Evolutionary conservation across 2,113 vertebrate genomes (phyloP).

Genomic region (Dromaius novaehollandiae): DNA sequence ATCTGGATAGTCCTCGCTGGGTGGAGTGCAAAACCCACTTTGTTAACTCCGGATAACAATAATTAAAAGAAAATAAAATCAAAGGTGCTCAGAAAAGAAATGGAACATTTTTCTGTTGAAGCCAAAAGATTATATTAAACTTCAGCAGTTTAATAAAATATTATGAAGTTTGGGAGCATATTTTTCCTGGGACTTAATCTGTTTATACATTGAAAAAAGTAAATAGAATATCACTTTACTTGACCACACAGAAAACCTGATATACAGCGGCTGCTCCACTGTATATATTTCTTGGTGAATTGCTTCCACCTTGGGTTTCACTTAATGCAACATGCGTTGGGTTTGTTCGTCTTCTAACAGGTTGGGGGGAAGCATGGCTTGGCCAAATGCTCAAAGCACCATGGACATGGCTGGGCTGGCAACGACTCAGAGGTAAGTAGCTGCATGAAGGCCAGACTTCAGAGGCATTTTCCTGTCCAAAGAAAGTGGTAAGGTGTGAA

Average conservation of each 20-base stretch:
- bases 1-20: slow-evolving; percentile 33
- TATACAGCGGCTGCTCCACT: neutral
- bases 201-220: slow-evolving; percentile 54
- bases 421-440: accelerated
- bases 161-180: slow-evolving; percentile 50
- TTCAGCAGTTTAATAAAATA: slow-evolving; percentile 55
- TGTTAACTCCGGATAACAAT: slow-evolving; percentile 50
- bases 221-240: slow-evolving; percentile 69
- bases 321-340: neutral
- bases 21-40: slow-evolving; percentile 44
- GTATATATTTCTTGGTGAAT: slow-evolving; percentile 33
- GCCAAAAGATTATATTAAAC: slow-evolving; percentile 66
- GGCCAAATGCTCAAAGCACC: neutral
- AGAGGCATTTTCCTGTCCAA: neutral
- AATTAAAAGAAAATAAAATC: slow-evolving; percentile 71
- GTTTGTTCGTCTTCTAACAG: neutral
- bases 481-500: neutral
- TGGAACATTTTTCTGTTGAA: slow-evolving; percentile 41
- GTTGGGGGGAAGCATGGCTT: neutral
- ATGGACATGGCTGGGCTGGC: neutral
- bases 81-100: slow-evolving; percentile 55
- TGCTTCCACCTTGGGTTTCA: slow-evolving; percentile 37
- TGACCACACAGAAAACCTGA: slow-evolving; percentile 63
- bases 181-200: slow-evolving; percentile 67
- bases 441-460: neutral